A percentile compares a stretch with the other conserved stretches of the same genome.
These are phyloP conservation scores for Psylliodes chrysocephalus DNA, from an alignment of 2,888 invertebrate genomes.

Conservation along the genomic window DNA sequence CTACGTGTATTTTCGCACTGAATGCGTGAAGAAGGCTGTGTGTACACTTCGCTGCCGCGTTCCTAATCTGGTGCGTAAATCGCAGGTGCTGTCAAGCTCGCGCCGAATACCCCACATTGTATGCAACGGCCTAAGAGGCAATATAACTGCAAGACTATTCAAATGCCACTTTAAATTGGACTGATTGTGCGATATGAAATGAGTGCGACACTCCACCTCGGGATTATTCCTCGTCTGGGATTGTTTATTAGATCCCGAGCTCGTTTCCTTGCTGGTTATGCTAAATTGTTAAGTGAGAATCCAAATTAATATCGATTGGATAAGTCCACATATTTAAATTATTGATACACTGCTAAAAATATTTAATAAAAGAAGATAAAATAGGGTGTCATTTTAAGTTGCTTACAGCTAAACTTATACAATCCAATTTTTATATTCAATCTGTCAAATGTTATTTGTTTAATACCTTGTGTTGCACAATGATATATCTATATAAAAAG, in stretches of 20 bases:
- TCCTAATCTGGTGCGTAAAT: slow-evolving; percentile 33
- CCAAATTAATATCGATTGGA: too few relatives aligned
- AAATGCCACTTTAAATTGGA: slow-evolving; percentile 62
- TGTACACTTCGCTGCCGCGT: slow-evolving; percentile 12
- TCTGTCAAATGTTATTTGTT: too few relatives aligned
- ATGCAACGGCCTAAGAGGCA: slow-evolving; percentile 19
- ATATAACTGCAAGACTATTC: slow-evolving; percentile 48
- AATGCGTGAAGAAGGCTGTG: slow-evolving; percentile 25
- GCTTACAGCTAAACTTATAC: too few relatives aligned
- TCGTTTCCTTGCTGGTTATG: slow-evolving; percentile 9
- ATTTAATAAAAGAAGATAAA: too few relatives aligned
- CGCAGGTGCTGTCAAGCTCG: slow-evolving; percentile 20
- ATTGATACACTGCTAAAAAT: too few relatives aligned
- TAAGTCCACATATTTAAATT: too few relatives aligned
- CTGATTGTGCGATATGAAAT: slow-evolving; percentile 60
- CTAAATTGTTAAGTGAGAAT: too few relatives aligned
- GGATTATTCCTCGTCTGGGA: not conserved
- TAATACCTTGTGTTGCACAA: too few relatives aligned
- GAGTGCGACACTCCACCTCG: slow-evolving; percentile 30
- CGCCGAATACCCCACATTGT: slow-evolving; percentile 27
- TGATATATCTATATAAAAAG: too few relatives aligned
- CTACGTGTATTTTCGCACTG: slow-evolving; percentile 7
- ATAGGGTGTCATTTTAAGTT: too few relatives aligned
- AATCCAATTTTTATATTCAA: too few relatives aligned
- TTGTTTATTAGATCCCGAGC: not conserved